Evolutionary conservation across 2,113 vertebrate species (phyloP).

Genomic region (Phalacrocorax pelagicus): DNA sequence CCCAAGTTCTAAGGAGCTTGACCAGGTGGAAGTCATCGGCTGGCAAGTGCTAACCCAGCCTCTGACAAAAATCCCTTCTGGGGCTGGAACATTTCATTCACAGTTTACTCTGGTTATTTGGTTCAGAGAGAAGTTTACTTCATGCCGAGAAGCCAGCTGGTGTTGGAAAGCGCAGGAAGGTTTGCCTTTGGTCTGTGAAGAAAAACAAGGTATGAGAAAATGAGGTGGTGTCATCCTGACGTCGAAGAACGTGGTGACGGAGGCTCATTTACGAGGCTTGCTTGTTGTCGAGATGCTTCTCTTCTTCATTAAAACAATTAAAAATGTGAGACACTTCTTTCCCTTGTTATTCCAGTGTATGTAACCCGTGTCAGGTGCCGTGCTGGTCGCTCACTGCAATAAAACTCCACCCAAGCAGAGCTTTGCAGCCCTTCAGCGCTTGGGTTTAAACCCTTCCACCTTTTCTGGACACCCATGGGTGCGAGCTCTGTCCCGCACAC

Average conservation of each 20-base stretch:
- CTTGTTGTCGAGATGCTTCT: fast-evolving
- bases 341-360: fast-evolving
- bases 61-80: background rate
- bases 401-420: background rate
- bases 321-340: background rate
- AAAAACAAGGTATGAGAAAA: background rate
- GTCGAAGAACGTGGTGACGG: fast-evolving
- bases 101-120: background rate
- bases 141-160: background rate
- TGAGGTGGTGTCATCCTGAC: background rate
- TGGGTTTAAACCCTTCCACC: background rate
- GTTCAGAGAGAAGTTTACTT: background rate
- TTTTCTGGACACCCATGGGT: background rate
- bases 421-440: background rate
- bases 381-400: fast-evolving
- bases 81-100: background rate
- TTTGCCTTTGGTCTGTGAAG: background rate
- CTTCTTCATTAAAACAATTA: background rate
- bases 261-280: background rate
- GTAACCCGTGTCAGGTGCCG: fast-evolving
- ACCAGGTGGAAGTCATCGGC: background rate
- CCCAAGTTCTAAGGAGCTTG: background rate
- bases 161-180: background rate
- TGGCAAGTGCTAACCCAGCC: background rate
- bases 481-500: no score